A percentile compares a stretch with the other conserved stretches of the same genome.
Evolutionary conservation across 2,888 invertebrate genomes (phyloP).

Genomic region (Zele albiditarsus): DNA sequence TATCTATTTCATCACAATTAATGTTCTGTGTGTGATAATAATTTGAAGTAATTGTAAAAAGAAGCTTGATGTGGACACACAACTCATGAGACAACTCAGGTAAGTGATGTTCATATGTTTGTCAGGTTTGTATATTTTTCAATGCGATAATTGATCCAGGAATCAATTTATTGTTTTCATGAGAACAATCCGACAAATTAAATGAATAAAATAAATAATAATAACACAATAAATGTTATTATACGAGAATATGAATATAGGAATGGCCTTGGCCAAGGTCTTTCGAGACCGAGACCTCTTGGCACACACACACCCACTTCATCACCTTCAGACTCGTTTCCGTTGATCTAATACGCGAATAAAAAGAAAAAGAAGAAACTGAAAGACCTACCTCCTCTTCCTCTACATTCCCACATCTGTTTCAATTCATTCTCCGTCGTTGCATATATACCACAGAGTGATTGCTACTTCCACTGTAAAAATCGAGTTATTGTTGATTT

Average conservation of each 20-base stretch:
- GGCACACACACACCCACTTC: conserved; percentile 48
- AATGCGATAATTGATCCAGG: too few species aligned
- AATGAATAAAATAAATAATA: background rate
- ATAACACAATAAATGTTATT: background rate
- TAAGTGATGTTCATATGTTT: conserved; percentile 13
- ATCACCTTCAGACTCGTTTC: conserved; percentile 39
- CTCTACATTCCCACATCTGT: background rate
- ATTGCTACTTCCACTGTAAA: background rate
- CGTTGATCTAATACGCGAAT: conserved; percentile 38
- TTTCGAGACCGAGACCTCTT: conserved; percentile 42
- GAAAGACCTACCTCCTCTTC: conserved; percentile 22
- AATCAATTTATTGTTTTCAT: too few species aligned
- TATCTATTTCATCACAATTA: background rate
- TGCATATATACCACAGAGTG: background rate
- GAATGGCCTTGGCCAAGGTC: conserved; percentile 59
- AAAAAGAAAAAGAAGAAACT: conserved; percentile 9
- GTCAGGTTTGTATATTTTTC: background rate
- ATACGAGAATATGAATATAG: conserved; percentile 13
- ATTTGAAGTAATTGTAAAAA: background rate
- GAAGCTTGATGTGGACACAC: conserved; percentile 10
- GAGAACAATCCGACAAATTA: too few species aligned
- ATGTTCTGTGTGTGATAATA: conserved; percentile 16
- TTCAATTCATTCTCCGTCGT: background rate
- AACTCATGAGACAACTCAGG: conserved; percentile 17
- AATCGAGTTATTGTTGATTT: background rate